These are phyloP conservation scores for Podotricha telesiphe DNA, from an alignment of 2,888 invertebrate species.

Conservation along the genomic window DNA sequence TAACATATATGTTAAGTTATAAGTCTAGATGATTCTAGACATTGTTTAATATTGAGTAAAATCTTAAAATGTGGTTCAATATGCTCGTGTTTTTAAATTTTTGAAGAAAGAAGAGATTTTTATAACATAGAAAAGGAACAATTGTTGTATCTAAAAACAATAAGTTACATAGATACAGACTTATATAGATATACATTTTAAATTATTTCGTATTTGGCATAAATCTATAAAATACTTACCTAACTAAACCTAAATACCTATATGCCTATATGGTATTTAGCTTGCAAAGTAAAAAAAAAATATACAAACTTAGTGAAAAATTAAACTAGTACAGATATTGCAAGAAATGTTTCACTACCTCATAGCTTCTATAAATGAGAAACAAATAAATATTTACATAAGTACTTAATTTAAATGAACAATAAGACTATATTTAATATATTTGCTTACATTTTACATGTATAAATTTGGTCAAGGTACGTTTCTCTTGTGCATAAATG, in stretches of 20 bases:
- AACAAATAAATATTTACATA: conserved; percentile 2
- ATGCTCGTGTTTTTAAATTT: too few species aligned
- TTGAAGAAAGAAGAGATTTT: too few species aligned
- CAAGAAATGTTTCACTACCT: not conserved
- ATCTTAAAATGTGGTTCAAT: too few species aligned
- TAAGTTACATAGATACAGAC: too few species aligned
- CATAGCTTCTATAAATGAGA: not conserved
- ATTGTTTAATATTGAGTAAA: too few species aligned
- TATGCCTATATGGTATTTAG: not conserved
- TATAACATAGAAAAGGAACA: too few species aligned
- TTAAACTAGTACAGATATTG: not conserved
- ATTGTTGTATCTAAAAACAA: too few species aligned
- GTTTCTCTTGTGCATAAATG: conserved; percentile 38
- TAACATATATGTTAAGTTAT: too few species aligned
- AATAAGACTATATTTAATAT: not conserved
- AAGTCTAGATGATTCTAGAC: too few species aligned
- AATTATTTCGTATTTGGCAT: not conserved
- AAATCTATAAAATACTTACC: too few species aligned
- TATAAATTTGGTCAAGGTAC: conserved; percentile 29
- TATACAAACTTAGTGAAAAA: not conserved
- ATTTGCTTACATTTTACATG: not conserved
- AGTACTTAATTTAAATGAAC: not conserved
- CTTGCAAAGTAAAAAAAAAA: not conserved
- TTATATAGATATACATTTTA: too few species aligned
- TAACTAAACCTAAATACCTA: too few species aligned